A percentile compares a stretch with the other conserved stretches of the same genome.
phyloP scores from a whole-genome alignment of 2,888 invertebrate genomes.

The Cremastinae sp. region DNA sequence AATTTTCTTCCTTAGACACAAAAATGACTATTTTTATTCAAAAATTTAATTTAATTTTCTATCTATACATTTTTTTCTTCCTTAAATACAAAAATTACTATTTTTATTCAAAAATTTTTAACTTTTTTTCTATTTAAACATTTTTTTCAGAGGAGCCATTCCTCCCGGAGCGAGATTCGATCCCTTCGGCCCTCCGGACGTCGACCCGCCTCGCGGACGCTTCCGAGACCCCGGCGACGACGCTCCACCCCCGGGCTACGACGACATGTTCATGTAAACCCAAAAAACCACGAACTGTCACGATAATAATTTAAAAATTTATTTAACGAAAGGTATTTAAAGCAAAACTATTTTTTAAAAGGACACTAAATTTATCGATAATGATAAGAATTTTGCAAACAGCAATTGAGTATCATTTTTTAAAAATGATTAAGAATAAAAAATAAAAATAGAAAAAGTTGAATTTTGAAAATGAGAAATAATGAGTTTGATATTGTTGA shows the following conservation, averaged over 20 bases:
- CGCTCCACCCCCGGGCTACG: conserved; percentile 89
- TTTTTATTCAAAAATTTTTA: background rate
- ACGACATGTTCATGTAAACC: conserved; percentile 88
- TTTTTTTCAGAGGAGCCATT: conserved; percentile 82
- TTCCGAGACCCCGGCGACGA: conserved; percentile 84
- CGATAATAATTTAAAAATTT: conserved; percentile 41
- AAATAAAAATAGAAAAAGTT: too few species aligned
- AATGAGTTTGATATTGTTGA: too few species aligned
- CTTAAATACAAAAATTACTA: background rate
- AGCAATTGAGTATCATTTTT: too few species aligned
- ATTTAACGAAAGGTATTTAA: conserved; percentile 57
- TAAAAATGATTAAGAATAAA: too few species aligned
- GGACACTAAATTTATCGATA: too few species aligned
- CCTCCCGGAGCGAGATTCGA: conserved; percentile 93
- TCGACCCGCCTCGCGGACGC: conserved; percentile 76
- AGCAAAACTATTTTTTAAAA: conserved; percentile 28
- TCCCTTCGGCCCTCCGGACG: conserved; percentile 88
- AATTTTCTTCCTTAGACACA: too few species aligned
- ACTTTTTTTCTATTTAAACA: background rate
- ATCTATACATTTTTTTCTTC: too few species aligned
- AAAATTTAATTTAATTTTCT: too few species aligned
- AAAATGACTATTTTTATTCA: too few species aligned
- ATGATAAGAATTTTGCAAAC: too few species aligned
- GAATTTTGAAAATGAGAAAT: too few species aligned
- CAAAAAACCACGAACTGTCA: background rate